Conservation (phyloP, 2,113 vertebrate genomes). For the Falco punctatus region DNA sequence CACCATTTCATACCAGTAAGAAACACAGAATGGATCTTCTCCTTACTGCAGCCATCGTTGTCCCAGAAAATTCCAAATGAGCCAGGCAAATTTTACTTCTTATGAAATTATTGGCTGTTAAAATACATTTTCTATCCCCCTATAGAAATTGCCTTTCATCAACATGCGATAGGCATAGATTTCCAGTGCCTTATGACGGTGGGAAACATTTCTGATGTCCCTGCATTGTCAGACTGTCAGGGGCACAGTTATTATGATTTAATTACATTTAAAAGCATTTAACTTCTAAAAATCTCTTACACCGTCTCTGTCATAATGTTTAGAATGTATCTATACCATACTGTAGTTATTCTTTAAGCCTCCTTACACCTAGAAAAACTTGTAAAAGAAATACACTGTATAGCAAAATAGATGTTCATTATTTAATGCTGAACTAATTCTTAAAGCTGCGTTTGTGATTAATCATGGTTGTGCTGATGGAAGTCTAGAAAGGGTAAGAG, state of each 20-base stretch:
- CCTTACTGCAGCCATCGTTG: neutral
- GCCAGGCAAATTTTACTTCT: neutral
- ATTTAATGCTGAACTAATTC: neutral
- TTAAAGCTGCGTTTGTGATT: neutral
- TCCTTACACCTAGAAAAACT: neutral
- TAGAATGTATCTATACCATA: slow-evolving; percentile 27
- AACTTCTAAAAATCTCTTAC: neutral
- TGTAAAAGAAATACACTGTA: neutral
- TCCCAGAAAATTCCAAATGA: neutral
- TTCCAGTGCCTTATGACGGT: neutral
- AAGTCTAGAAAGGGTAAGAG: neutral
- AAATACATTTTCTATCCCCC: neutral
- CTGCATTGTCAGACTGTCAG: slow-evolving; percentile 27
- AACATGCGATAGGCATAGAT: neutral
- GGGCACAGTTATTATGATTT: neutral
- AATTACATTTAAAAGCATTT: slow-evolving; percentile 44
- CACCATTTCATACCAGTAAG: neutral
- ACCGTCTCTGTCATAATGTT: slow-evolving; percentile 33
- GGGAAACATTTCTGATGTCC: neutral
- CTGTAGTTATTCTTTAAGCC: neutral
- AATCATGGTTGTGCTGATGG: neutral
- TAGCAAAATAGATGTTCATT: neutral
- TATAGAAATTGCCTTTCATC: slow-evolving; percentile 3
- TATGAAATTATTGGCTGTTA: neutral
- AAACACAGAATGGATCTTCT: neutral